These are phyloP conservation scores for Heliconius sara DNA, from an alignment of 2,888 invertebrate species.

Conservation along the genomic window DNA sequence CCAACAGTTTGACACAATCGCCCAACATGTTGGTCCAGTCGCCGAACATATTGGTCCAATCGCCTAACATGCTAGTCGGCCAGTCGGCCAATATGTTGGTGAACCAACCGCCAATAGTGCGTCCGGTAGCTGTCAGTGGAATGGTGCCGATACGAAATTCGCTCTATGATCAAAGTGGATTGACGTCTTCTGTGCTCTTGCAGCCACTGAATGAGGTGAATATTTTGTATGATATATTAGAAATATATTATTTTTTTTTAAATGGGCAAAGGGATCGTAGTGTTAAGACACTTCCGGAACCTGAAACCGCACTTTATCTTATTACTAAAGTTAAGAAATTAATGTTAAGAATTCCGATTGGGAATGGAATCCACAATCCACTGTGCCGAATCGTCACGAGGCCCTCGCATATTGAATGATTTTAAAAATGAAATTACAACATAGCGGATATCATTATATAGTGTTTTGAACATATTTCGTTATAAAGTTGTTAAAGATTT, in stretches of 20 bases:
- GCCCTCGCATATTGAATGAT: neutral
- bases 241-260: no score
- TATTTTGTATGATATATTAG: neutral
- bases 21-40: constrained; percentile 5
- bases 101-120: constrained; percentile 53
- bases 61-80: constrained; percentile 35
- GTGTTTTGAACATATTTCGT: no score
- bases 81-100: constrained; percentile 54
- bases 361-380: no score
- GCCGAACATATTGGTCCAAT: constrained; percentile 6
- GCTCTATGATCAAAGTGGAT: constrained; percentile 71
- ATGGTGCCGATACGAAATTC: constrained; percentile 77
- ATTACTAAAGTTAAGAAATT: neutral
- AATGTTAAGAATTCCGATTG: no score
- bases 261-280: neutral
- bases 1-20: constrained; percentile 8
- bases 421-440: neutral
- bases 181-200: constrained; percentile 73
- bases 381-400: no score
- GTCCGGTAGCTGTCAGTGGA: constrained; percentile 62
- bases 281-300: neutral
- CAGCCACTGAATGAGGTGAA: constrained; percentile 78
- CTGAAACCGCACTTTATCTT: neutral
- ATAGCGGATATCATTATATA: neutral
- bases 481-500: no score